Conservation (phyloP, 2,797 vertebrate species). For the Thamnophis elegans region DNA sequence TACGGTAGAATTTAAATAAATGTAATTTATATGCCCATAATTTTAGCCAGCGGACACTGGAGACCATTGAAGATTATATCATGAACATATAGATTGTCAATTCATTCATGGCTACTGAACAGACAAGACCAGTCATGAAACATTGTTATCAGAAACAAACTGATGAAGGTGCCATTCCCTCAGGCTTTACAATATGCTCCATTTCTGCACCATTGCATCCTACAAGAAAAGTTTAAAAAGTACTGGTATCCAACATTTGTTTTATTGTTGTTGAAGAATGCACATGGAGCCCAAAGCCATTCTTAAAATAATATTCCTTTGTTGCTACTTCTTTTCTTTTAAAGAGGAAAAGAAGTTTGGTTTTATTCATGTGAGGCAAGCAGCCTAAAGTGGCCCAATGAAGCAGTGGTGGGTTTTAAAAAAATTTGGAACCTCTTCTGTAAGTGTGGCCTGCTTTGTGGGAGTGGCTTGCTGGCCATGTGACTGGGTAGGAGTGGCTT, state of each 20-base stretch:
- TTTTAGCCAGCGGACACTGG: neutral
- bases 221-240: neutral
- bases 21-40: neutral
- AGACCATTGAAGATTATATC: neutral
- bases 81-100: neutral
- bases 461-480: too few relatives aligned
- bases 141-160: neutral
- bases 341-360: neutral
- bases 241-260: neutral
- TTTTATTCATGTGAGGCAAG: neutral
- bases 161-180: neutral
- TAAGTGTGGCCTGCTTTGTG: too few relatives aligned
- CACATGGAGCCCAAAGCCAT: neutral
- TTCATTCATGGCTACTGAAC: neutral
- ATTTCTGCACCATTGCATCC: neutral
- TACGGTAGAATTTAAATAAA: neutral
- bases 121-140: neutral
- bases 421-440: too few relatives aligned
- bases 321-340: neutral
- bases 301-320: neutral
- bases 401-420: too few relatives aligned
- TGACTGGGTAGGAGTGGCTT: too few relatives aligned
- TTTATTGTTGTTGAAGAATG: neutral
- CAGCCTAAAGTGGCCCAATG: neutral
- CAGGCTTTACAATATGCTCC: neutral